These are phyloP conservation scores for Monochamus alternatus DNA, from an alignment of 2,888 invertebrate genomes.

Conservation along the genomic window DNA sequence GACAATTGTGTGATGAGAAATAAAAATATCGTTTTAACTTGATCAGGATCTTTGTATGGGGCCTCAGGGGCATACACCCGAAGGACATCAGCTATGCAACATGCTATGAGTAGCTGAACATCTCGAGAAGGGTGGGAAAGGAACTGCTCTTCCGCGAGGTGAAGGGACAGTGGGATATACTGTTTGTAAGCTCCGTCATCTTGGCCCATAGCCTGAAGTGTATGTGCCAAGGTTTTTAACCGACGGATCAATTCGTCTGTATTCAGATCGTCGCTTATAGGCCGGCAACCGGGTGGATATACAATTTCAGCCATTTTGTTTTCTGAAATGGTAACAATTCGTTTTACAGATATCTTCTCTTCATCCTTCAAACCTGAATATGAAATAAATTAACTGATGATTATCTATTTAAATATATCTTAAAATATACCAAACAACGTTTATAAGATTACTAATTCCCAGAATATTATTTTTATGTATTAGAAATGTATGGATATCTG, in stretches of 20 bases:
- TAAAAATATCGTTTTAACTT: slow-evolving; percentile 93
- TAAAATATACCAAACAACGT: too few species aligned
- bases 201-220: slow-evolving; percentile 96
- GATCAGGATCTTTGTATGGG: slow-evolving; percentile 96
- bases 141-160: slow-evolving; percentile 94
- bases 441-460: too few species aligned
- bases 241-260: slow-evolving; percentile 96
- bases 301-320: slow-evolving; percentile 85
- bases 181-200: slow-evolving; percentile 95
- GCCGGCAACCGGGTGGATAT: slow-evolving; percentile 96
- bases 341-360: neutral
- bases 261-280: slow-evolving; percentile 94
- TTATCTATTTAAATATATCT: neutral
- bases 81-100: slow-evolving; percentile 97
- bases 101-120: slow-evolving; percentile 95
- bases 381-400: slow-evolving; percentile 1
- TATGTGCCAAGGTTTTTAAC: slow-evolving; percentile 94
- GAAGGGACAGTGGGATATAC: slow-evolving; percentile 92
- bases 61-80: slow-evolving; percentile 98
- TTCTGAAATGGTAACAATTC: slow-evolving; percentile 34
- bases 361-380: slow-evolving; percentile 5
- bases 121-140: slow-evolving; percentile 91
- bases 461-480: too few species aligned
- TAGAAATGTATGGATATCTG: too few species aligned
- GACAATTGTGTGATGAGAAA: slow-evolving; percentile 95